These are phyloP conservation scores for Pteruthius melanotis DNA, from an alignment of 2,113 vertebrate genomes.

Conservation along the genomic window DNA sequence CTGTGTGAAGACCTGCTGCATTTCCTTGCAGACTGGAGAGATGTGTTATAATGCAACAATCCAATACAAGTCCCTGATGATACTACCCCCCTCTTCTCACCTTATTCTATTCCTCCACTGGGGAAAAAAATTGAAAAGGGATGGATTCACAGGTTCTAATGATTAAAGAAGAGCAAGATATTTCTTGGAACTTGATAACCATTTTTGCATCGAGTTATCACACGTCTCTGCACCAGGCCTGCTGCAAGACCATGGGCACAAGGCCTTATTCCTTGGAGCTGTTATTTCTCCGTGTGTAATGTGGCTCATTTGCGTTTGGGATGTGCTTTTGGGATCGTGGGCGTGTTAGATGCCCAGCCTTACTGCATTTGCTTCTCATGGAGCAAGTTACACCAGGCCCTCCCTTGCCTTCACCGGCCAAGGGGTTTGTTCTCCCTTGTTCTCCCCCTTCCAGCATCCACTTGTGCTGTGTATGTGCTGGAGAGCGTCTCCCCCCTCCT, in stretches of 20 bases:
- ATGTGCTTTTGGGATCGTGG: neutral
- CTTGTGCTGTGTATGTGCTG: neutral
- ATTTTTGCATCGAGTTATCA: neutral
- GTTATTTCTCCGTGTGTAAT: neutral
- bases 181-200: neutral
- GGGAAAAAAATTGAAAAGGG: neutral
- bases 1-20: neutral
- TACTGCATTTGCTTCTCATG: fast-evolving
- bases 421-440: neutral
- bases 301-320: neutral
- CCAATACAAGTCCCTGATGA: neutral
- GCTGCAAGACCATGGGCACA: neutral
- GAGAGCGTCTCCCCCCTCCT: neutral
- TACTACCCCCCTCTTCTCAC: fast-evolving
- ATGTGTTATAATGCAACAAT: neutral
- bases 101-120: neutral
- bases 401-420: fast-evolving
- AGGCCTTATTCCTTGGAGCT: neutral
- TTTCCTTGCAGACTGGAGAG: neutral
- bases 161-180: neutral
- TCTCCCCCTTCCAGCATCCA: neutral
- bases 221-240: fast-evolving
- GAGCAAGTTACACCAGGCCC: fast-evolving
- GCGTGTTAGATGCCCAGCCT: neutral
- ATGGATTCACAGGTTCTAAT: neutral